Evolutionary conservation across 2,797 vertebrate species (phyloP), one percentile per base, ranked within the genome.

Genomic region (Salmo trutta): DNA sequence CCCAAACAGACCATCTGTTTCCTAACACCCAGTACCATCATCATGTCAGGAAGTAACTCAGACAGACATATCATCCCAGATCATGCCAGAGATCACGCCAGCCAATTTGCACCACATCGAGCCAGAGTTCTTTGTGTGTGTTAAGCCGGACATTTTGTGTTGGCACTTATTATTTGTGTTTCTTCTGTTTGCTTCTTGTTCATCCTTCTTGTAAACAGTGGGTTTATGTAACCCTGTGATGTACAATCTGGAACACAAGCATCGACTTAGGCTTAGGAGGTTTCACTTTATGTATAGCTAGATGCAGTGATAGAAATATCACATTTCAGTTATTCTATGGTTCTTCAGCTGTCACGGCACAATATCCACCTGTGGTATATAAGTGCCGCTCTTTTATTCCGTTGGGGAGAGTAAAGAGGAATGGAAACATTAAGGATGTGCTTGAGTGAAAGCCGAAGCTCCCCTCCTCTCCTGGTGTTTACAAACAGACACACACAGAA

Each of bases 161-260:
- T 67, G 36, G 33, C 64, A 21, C 36, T 56, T 53, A 36, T 69
- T 47, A 85, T 80, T 87, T 84, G 21, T 56, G 29, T 71, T 73
- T 76, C 79, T 79, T 83, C 71, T 66, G 65, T 77, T 78, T 73
- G 75, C 66, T 81, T 77, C 12, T 17, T 16, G 67, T 21, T 81
- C 52, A 75, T 73, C 75, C 51, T 81, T 83, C 79, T 71, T 83
- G 82, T 83, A 84, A 82, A 88, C 76, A 78, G 51, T 33, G 53
- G 65, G 75, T 87, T 90, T 88, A 89, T 73, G 79, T 92, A 90
- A 92, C 84, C 74, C 69, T 74, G 21, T 70, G 74, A 82, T 78
- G 76, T 82, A 41, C 84, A 74, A 91, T 82, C 80, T 88, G 82
- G 90, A 86, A 81, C 74, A 74, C 21, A 75, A 73, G 12, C 31